Percentiles rank a stretch among this genome's conserved stretches.
Evolutionary conservation across 1,140 invertebrate genomes (phyloP).

Genomic region (Habropoda laboriosa): DNA sequence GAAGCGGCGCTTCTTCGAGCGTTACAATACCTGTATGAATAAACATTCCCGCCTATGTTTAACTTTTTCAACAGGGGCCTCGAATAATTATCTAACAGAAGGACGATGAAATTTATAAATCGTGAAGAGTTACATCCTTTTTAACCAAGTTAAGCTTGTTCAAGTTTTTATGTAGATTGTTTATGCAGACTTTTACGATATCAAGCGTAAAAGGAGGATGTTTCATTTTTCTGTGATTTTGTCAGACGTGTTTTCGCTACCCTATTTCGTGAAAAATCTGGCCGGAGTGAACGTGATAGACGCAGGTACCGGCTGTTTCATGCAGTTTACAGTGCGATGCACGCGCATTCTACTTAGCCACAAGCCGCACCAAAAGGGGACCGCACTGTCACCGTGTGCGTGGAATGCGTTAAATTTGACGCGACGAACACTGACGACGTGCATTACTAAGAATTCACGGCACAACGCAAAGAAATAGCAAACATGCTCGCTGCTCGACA

Average conservation of each 20-base stretch:
- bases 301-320: slow-evolving; percentile 20
- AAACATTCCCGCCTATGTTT: neutral
- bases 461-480: neutral
- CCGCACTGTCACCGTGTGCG: slow-evolving; percentile 39
- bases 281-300: neutral
- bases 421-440: slow-evolving; percentile 19
- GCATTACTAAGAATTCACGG: slow-evolving; percentile 2
- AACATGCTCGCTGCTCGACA: neutral
- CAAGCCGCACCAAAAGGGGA: slow-evolving; percentile 49
- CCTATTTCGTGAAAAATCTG: neutral
- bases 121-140: neutral
- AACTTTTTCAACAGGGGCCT: too few species aligned
- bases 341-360: slow-evolving; percentile 69
- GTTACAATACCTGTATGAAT: neutral
- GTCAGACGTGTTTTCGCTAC: neutral
- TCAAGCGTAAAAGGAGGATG: too few species aligned
- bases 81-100: too few species aligned
- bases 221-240: neutral
- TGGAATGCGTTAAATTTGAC: slow-evolving; percentile 56
- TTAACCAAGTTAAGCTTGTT: neutral
- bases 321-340: slow-evolving; percentile 61
- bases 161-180: too few species aligned
- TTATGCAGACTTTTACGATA: too few species aligned
- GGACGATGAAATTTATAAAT: too few species aligned
- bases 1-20: neutral